Evolutionary conservation across 2,888 invertebrate genomes (phyloP).

Genomic region (Acanthopleura granulata): DNA sequence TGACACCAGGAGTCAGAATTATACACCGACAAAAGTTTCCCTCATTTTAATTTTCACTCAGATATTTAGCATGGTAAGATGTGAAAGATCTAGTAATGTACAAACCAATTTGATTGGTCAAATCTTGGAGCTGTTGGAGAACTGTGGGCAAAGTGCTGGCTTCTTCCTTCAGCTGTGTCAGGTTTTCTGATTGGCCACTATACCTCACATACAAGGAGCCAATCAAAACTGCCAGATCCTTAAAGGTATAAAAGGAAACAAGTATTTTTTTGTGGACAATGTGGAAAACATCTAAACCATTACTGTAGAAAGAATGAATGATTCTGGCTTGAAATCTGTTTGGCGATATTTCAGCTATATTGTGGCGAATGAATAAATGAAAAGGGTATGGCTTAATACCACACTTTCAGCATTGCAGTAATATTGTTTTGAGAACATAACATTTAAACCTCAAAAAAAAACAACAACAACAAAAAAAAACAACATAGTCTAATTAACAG

Average conservation of each 20-base stretch:
- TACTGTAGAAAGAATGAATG: too few relatives aligned
- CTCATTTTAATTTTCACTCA: background rate
- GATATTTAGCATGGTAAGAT: background rate
- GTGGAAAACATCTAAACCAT: too few relatives aligned
- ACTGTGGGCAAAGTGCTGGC: slow-evolving; percentile 39
- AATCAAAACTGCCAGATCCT: slow-evolving; percentile 41
- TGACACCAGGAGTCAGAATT: background rate
- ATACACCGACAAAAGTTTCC: background rate
- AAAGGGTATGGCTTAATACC: too few relatives aligned
- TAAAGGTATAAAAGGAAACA: background rate
- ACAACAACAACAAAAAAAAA: too few relatives aligned
- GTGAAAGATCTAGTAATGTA: background rate
- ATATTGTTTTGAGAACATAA: too few relatives aligned
- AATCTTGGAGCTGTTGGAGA: slow-evolving; percentile 39
- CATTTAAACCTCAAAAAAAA: background rate
- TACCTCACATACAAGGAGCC: slow-evolving; percentile 35
- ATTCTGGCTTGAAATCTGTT: too few relatives aligned
- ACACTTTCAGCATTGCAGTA: too few relatives aligned
- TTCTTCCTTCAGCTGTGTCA: slow-evolving; percentile 37
- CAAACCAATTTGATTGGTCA: slow-evolving; percentile 46
- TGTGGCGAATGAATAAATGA: too few relatives aligned
- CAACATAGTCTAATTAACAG: too few relatives aligned
- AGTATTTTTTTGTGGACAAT: too few relatives aligned
- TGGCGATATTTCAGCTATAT: too few relatives aligned
- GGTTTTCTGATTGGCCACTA: slow-evolving; percentile 38